Base-by-base conservation (phyloP, 2,113 vertebrate genomes). In the Oncorhynchus masou region DNA sequence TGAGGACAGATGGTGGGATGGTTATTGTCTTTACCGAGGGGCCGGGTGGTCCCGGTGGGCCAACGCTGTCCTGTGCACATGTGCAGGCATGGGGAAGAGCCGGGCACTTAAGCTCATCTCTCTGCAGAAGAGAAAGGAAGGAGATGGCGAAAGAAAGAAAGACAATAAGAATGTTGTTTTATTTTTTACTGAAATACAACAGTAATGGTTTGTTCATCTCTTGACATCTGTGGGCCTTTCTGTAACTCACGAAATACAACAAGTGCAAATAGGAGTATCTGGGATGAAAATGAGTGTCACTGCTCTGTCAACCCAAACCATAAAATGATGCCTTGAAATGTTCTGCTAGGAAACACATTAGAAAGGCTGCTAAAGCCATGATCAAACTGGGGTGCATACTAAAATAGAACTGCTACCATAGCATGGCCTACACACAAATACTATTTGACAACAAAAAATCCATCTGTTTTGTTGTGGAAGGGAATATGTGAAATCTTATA, bases 31-130 rank as follows among this genome's bases (percentile, higher is more conserved):
- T 96, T 96, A 99, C 98, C 84, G 91, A 92, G 87, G 96, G 97
- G 89, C 98, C 98, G 8, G 96, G 92, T 24, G 98, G 97, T 80
- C 98, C 98, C 74, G 94, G 96, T 76, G 98, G 95, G 78, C 98
- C 98, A 29, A 98, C 87, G 12, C 96, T 99, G 87, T 98, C 97
- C 82, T 98, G 97, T 51, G 96, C 94, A 83, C 98, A 99, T 5
- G 97, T 99, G 89, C 98, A 99, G 31, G 98, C 95, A 85, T 99
- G 97, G 54, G 97, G 95, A 83, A 99, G 94, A 79, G 96, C 91
- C 2, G 98, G 97, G 74, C 98, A 99, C 82, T 99, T 99, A 79
- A 94, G 94, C 91, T 99, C 98, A 88, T 97, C 97, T 94, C 97
- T 96, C 98, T 99, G 92, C 31, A 87, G 83, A 54, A 19, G 19